These are phyloP conservation scores for Crotalus adamanteus DNA, from an alignment of 2,797 vertebrate genomes.

Conservation along the genomic window DNA sequence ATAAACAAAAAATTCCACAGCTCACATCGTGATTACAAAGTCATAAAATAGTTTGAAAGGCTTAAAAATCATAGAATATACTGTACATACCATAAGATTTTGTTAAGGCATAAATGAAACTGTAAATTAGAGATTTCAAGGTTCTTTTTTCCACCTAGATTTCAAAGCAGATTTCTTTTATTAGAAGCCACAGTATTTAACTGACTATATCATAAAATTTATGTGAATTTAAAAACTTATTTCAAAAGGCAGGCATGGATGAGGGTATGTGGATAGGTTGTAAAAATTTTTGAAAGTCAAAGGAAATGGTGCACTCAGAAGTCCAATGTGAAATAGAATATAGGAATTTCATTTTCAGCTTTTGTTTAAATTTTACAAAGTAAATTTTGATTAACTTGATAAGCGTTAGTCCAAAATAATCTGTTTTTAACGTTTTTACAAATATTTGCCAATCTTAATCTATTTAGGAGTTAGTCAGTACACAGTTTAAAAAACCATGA, in stretches of 20 bases:
- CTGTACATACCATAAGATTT: slow-evolving; percentile 18
- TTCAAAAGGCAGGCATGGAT: not conserved
- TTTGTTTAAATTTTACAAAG: not conserved
- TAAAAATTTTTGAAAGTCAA: not conserved
- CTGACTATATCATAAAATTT: slow-evolving; percentile 30
- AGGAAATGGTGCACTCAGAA: slow-evolving; percentile 39
- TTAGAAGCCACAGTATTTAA: slow-evolving; percentile 2
- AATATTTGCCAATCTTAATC: not conserved
- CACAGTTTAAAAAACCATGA: not conserved
- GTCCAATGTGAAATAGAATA: slow-evolving; percentile 19
- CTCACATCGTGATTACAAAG: slow-evolving; percentile 24
- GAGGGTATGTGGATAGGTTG: not conserved
- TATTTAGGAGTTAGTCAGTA: not conserved
- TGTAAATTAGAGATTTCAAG: not conserved
- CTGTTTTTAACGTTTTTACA: not conserved
- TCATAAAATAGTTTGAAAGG: slow-evolving; percentile 2
- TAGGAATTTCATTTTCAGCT: slow-evolving; percentile 25
- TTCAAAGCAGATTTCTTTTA: not conserved
- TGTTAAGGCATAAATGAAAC: not conserved
- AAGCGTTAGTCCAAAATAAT: not conserved
- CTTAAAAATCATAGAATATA: slow-evolving; percentile 39
- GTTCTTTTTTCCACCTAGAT: slow-evolving; percentile 16
- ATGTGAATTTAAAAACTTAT: slow-evolving; percentile 21
- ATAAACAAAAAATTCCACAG: not conserved
- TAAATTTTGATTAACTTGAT: not conserved